Base-by-base conservation (phyloP, 92 coral and sea anemone genomes). In the Paramuricea clavata region DNA sequence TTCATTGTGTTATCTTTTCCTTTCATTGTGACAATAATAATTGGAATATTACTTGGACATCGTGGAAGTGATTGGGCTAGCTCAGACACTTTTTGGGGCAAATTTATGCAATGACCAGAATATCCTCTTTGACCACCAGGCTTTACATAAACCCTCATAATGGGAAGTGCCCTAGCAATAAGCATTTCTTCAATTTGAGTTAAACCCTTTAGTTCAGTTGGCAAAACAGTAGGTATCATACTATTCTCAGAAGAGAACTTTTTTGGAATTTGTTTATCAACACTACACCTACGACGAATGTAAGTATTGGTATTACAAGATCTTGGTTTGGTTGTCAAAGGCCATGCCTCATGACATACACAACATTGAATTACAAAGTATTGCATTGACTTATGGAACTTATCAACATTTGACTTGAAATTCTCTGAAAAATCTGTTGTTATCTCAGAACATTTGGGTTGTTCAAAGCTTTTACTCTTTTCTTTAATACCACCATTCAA, bases 81-180 rank as follows among this genome's bases (percentile, higher is more conserved):
- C n/a, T n/a, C n/a, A n/a, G n/a, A n/a, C n/a, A n/a, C n/a, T n/a
- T n/a, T n/a, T n/a, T n/a, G n/a, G n/a, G n/a, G n/a, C n/a, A n/a
- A n/a, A n/a, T n/a, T n/a, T n/a, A n/a, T n/a, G n/a, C n/a, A n/a
- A n/a, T n/a, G n/a, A n/a, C n/a, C n/a, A n/a, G n/a, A n/a, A n/a
- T n/a, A n/a, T n/a, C n/a, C n/a, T 49, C 88, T 83, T 65, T 88
- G 92, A 68, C n/a, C n/a, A n/a, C n/a, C n/a, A n/a, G n/a, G n/a
- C n/a, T n/a, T n/a, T n/a, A n/a, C n/a, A n/a, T n/a, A 67, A 91
- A 89, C 94, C 78, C 77, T 52, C 52, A 92, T 89, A 33, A 92
- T 88, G 68, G 93, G 95, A 69, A 93, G 91, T 62, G 76, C 92
- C 42, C 93, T 87, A 7, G 95, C 93, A 76, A 93, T 93, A 7